These are phyloP conservation scores for Turritopsis rubra DNA, from an alignment of 30 jellyfish, hydroid and myxozoan species.

Conservation along the genomic window DNA sequence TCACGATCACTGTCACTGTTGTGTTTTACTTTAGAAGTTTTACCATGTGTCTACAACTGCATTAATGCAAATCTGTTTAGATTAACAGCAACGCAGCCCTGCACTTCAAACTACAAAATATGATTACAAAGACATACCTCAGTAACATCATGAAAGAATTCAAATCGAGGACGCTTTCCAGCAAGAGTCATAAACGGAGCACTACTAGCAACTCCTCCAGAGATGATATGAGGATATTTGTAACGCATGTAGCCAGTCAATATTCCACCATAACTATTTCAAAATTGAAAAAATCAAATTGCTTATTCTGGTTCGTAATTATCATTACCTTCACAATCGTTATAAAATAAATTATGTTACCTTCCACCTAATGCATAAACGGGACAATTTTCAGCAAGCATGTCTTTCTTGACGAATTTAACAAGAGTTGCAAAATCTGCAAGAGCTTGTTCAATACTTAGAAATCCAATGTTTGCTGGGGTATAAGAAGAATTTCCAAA, in stretches of 20 bases:
- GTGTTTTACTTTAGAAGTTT: too few relatives aligned
- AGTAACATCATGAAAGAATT: constrained; percentile 88
- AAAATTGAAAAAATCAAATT: not conserved
- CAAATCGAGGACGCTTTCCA: constrained; percentile 94
- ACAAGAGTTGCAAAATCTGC: constrained; percentile 88
- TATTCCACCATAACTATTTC: constrained; percentile 88
- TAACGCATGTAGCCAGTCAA: constrained; percentile 91
- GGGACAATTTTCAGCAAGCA: constrained; percentile 44
- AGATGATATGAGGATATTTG: constrained; percentile 88
- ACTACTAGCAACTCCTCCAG: constrained; percentile 93
- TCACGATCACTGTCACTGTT: too few relatives aligned
- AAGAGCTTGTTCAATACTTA: constrained; percentile 85
- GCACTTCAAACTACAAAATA: too few relatives aligned
- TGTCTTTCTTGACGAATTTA: constrained; percentile 35
- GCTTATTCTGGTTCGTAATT: too few relatives aligned
- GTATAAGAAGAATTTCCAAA: constrained; percentile 71
- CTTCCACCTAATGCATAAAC: constrained; percentile 97
- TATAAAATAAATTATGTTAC: constrained; percentile 20
- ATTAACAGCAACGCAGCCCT: too few relatives aligned
- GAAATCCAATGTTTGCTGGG: constrained; percentile 54
- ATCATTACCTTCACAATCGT: not conserved
- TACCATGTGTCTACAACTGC: too few relatives aligned
- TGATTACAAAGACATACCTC: too few relatives aligned
- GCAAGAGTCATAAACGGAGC: constrained; percentile 95
- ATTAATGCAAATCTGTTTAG: too few relatives aligned